These are phyloP conservation scores for Arvicanthis niloticus DNA, from an alignment of 2,113 vertebrate genomes.

Conservation along the genomic window DNA sequence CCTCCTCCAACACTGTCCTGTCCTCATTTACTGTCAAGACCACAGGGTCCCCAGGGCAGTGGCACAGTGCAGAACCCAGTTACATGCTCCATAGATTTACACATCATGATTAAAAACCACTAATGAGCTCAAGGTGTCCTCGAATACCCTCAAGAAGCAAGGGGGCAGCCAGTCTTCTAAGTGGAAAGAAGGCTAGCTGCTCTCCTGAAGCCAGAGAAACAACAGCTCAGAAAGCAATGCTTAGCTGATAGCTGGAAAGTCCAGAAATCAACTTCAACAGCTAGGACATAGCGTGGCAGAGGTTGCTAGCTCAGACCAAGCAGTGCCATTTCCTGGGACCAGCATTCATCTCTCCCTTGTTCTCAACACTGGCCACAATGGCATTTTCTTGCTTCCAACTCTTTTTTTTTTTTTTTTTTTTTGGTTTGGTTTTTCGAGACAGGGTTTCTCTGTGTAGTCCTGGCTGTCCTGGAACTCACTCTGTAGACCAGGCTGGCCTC, in stretches of 20 bases:
- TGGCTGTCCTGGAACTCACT: too few relatives aligned
- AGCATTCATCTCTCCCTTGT: neutral
- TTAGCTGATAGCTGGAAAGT: neutral
- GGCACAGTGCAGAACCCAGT: neutral
- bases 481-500: too few relatives aligned
- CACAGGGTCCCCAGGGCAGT: neutral
- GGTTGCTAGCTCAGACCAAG: neutral
- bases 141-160: constrained; percentile 21
- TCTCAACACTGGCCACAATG: neutral
- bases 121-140: constrained; percentile 18
- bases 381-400: neutral
- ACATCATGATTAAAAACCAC: constrained; percentile 9
- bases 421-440: too few relatives aligned
- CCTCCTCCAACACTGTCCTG: neutral
- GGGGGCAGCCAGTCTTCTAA: neutral
- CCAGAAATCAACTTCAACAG: neutral
- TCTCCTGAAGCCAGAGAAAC: neutral
- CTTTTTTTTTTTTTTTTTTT: neutral
- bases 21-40: neutral
- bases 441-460: too few relatives aligned
- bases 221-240: neutral
- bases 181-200: constrained; percentile 47
- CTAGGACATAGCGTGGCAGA: neutral
- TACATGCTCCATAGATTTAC: neutral
- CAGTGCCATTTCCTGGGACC: accelerated